Percentiles rank a stretch among this genome's conserved stretches.
These are phyloP conservation scores for Leuciscus idus DNA, from an alignment of 2,113 vertebrate species.

Conservation along the genomic window DNA sequence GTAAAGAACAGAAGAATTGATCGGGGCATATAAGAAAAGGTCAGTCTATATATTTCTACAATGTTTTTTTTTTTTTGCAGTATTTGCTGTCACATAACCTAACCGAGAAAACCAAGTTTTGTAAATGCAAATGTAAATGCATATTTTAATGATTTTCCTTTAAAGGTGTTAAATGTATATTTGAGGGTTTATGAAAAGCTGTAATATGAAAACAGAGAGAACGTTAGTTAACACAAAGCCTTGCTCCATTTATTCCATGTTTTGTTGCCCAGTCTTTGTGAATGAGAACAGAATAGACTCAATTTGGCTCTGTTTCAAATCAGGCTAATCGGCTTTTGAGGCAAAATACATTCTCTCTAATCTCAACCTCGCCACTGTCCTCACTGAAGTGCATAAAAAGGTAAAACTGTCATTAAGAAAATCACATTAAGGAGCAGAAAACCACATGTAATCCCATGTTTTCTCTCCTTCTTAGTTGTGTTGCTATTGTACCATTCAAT, in stretches of 20 bases:
- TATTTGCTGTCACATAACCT: no score
- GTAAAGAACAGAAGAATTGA: background rate
- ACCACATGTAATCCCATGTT: conserved; percentile 73
- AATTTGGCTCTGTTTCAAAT: conserved; percentile 70
- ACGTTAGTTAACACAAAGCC: conserved; percentile 5
- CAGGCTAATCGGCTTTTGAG: conserved; percentile 73
- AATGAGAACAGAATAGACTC: conserved; percentile 40
- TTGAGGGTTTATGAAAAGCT: conserved; percentile 17
- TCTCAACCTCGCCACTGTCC: conserved; percentile 67
- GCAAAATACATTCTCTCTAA: conserved; percentile 69
- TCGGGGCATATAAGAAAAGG: background rate
- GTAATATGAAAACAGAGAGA: conserved; percentile 23
- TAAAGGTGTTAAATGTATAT: background rate
- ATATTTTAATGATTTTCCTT: background rate
- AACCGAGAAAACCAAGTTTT: background rate
- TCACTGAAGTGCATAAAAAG: conserved; percentile 70
- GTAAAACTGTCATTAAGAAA: conserved; percentile 72
- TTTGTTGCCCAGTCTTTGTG: conserved; percentile 35
- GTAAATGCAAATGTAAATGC: background rate
- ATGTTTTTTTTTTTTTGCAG: background rate
- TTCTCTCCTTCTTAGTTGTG: conserved; percentile 61
- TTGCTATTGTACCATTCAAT: conserved; percentile 58
- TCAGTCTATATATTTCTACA: background rate
- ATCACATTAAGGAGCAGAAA: conserved; percentile 72
- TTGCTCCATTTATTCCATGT: conserved; percentile 14